Evolutionary conservation across 30 jellyfish, hydroid and myxozoan species (phyloP).

Genomic region (Nemopilema nomurai): DNA sequence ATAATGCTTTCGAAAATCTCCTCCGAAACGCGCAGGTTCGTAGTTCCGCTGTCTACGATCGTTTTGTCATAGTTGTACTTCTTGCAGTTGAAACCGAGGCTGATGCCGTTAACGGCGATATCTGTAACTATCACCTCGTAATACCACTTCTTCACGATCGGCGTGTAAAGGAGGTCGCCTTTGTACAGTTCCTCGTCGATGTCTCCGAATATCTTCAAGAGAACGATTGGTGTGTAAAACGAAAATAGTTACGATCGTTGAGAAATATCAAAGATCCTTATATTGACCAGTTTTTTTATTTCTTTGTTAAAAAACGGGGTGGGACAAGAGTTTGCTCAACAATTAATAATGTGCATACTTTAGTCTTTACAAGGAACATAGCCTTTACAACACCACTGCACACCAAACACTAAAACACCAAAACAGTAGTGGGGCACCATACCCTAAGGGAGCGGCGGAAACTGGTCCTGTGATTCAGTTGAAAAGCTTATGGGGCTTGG

Average conservation of each 20-base stretch:
- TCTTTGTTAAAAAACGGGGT: background rate
- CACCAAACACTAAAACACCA: too few species aligned
- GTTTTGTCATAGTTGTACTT: constrained; percentile 96
- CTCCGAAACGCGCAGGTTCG: constrained; percentile 94
- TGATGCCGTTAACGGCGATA: constrained; percentile 91
- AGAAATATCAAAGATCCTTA: background rate
- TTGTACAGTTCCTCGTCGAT: constrained; percentile 90
- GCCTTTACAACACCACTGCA: too few species aligned
- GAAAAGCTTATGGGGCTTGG: too few species aligned
- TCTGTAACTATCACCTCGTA: constrained; percentile 98
- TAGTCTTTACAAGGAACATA: too few species aligned
- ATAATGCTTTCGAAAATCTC: constrained; percentile 86
- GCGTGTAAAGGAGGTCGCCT: constrained; percentile 98
- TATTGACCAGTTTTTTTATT: background rate
- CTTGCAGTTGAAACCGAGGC: constrained; percentile 95
- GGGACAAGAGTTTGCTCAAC: background rate
- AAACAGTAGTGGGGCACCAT: too few species aligned
- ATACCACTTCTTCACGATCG: constrained; percentile 97
- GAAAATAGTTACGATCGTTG: background rate
- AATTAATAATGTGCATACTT: too few species aligned
- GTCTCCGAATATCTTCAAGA: constrained; percentile 92
- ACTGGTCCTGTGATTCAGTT: too few species aligned
- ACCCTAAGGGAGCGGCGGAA: too few species aligned
- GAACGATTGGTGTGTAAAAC: background rate
- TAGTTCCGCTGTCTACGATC: constrained; percentile 99